Evolutionary conservation across 1,140 invertebrate genomes (phyloP), one percentile per base, ranked within the genome.

Genomic region (Heterodera schachtii): DNA sequence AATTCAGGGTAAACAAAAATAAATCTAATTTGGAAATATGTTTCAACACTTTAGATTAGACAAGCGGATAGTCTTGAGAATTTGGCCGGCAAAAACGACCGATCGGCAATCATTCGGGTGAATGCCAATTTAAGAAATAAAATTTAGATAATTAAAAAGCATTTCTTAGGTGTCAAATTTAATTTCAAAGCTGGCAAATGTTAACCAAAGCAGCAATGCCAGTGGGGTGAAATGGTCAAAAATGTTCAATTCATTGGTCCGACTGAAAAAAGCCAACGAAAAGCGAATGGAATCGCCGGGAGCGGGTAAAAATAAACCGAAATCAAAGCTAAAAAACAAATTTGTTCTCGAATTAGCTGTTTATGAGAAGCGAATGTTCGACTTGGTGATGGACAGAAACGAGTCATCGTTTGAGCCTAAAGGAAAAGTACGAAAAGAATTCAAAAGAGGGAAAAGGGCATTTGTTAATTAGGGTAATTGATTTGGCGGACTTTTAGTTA

Each of bases 301-400:
- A 44, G 86, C 87, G 2, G 73, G 80, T 78, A 60, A 60, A 31
- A 64, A 19, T 64, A 64, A 64, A 21, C n/a, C 3, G 5, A 64
- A 19, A 16, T 16, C 1, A 64, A 64, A 64, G 19, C 5, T 19
- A 19, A 16, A n/a, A 16, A 64, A 64, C 11, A 52, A 52, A 11
- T 74, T 9, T 46, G 1, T 9, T 13, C 8, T 3, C 19, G 1
- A 11, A 9, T 46, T 44, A 78, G 64, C 64, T 44, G 86, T 83
- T 44, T 88, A 90, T 75, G 75, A 83, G 73, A 57, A 82, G 49
- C 46, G 88, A 57, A 88, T 88, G 86, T 86, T 84, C 67, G 88
- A 88, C 73, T 70, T 90, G 57, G 87, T 88, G 3, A 60, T 90
- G 43, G 84, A 83, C 44, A 80, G 52, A 11, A 74, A 87, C 21